Base-by-base conservation (phyloP, 2,113 vertebrate genomes). In the Melanocharis versteri region DNA sequence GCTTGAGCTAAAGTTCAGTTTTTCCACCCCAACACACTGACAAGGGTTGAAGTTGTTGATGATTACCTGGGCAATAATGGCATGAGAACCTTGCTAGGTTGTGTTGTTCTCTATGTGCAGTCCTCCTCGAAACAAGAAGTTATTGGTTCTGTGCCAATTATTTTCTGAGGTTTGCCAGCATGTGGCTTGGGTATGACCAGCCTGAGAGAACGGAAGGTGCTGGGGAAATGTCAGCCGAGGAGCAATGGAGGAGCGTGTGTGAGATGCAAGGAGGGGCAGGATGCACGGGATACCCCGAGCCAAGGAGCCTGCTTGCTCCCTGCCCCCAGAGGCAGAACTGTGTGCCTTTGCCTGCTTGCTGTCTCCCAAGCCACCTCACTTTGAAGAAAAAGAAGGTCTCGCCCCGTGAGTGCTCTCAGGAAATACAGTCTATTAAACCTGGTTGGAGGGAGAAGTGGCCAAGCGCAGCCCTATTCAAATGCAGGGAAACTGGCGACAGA, bases 171-270 rank as follows among this genome's bases (percentile, higher is more conserved):
- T 51, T 85, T 94, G 90, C 61, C 47, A 51, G 65, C 90, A 79
- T 0, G 0, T 85, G 85, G 48, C 78, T 68, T n/a, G 53, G 15
- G 28, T 35, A 79, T 83, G 87, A 96, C 33, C 54, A n/a, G 37
- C 35, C 35, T 65, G 82, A 68, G 70, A 68, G 78, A 89, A 87
- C 6, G 22, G 35, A 65, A 87, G 37, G 31, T 54, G 35, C 68
- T 24, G 30, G 11, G 64, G 47, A 93, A 93, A 93, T 91, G 91
- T 89, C 87, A 95, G 71, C 91, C 83, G 89, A 92, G 64, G n/a
- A 86, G 83, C 60, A 81, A 37, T 2, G 28, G 42, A 90, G 42
- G 54, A 62, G 40, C 26, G 27, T n/a, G 23, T 56, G 30, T 28
- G 51, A 10, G 12, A 48, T 6, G 15, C 26, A 30, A 22, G 11